These are phyloP conservation scores for Gadopsis marmoratus DNA, from an alignment of 2,797 vertebrate genomes.

Conservation along the genomic window DNA sequence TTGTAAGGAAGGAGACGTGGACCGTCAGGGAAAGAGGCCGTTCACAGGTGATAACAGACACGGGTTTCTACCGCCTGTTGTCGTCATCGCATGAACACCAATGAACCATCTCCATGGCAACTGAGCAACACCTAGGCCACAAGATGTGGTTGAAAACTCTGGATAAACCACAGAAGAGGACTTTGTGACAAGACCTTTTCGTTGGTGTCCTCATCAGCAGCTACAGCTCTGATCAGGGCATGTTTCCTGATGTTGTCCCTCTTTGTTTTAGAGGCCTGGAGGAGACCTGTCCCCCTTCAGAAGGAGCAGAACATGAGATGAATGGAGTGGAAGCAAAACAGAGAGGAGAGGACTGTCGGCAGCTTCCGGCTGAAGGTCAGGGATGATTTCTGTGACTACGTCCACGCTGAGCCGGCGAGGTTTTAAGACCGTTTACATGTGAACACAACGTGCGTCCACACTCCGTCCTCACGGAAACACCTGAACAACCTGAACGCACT, in stretches of 20 bases:
- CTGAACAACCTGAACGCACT: too few species aligned
- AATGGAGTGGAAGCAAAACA: constrained; percentile 36
- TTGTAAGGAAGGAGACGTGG: not conserved
- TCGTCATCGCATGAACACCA: too few species aligned
- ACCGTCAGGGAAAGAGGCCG: too few species aligned
- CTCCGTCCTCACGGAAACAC: not conserved
- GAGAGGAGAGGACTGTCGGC: constrained; percentile 28
- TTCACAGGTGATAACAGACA: too few species aligned
- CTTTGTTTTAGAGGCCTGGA: constrained; percentile 1
- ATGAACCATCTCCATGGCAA: not conserved
- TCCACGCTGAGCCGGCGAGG: not conserved
- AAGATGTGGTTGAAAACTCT: not conserved
- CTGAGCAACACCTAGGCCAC: not conserved
- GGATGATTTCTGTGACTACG: accelerated
- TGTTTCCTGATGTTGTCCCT: not conserved
- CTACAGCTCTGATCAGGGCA: not conserved
- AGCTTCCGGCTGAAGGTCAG: constrained; percentile 44
- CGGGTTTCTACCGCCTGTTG: too few species aligned
- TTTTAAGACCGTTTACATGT: not conserved
- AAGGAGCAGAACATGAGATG: constrained; percentile 39
- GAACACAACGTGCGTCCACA: not conserved
- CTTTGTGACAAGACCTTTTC: too few species aligned
- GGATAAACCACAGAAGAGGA: too few species aligned
- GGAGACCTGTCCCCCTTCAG: constrained; percentile 1
- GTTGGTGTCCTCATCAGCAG: too few species aligned